Percentiles rank a stretch among this genome's conserved stretches.
Evolutionary conservation across 1,140 invertebrate species (phyloP).

Genomic region (Drosophila subpulchrella): DNA sequence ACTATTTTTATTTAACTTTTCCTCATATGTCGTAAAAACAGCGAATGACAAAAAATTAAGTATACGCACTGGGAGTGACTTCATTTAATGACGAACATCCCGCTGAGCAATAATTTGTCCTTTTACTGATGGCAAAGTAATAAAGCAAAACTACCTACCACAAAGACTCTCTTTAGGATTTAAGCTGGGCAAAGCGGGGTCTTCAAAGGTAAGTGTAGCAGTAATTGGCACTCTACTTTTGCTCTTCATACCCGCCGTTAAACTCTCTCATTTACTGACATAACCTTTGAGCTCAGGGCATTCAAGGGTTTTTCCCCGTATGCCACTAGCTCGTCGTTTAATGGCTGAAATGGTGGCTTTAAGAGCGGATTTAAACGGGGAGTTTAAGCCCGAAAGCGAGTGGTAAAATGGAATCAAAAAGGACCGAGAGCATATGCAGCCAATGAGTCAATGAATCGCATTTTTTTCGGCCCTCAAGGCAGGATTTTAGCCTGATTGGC

Average conservation of each 20-base stretch:
- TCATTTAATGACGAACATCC: conserved; percentile 33
- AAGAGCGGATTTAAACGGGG: background rate
- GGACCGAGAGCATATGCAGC: conserved; percentile 2
- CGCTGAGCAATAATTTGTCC: conserved; percentile 12
- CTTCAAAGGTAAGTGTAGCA: conserved; percentile 30
- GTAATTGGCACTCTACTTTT: conserved; percentile 32
- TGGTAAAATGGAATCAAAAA: background rate
- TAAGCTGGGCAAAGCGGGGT: conserved; percentile 6
- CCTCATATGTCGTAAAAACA: conserved; percentile 16
- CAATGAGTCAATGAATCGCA: conserved; percentile 18
- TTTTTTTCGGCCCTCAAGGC: conserved; percentile 1
- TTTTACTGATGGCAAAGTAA: conserved; percentile 18
- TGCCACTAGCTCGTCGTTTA: conserved; percentile 1
- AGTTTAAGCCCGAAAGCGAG: too few species aligned
- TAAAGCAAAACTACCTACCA: conserved; percentile 30
- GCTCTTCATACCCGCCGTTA: conserved; percentile 8
- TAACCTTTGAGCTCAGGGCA: conserved; percentile 13
- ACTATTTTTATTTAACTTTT: background rate
- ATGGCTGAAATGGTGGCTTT: background rate
- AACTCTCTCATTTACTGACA: conserved; percentile 13
- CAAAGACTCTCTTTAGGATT: conserved; percentile 22
- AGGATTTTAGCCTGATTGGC: conserved; percentile 20
- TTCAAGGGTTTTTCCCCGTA: background rate
- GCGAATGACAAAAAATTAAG: conserved; percentile 40
- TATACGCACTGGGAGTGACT: conserved; percentile 41